Evolutionary conservation across 2,797 vertebrate species (phyloP).

Genomic region (Eulemur albifrons): DNA sequence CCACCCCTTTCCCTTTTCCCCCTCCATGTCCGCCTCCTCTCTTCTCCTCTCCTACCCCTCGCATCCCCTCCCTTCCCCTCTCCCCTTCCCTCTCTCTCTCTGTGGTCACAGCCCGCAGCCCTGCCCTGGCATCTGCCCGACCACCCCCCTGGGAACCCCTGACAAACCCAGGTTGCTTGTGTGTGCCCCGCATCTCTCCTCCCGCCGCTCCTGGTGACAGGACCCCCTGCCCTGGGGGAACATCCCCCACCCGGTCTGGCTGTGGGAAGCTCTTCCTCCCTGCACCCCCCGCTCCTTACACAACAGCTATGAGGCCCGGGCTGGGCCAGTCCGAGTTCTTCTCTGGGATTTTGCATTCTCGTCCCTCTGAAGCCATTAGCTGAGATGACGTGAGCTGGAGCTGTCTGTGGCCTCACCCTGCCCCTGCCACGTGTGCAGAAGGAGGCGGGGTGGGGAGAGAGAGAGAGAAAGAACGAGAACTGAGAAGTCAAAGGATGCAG

Average conservation of each 20-base stretch:
- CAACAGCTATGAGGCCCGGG: neutral
- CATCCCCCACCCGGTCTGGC: neutral
- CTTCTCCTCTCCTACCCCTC: no score
- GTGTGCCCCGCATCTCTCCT: neutral
- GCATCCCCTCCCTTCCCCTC: neutral
- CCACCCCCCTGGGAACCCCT: neutral
- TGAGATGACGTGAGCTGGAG: neutral
- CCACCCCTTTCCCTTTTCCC: neutral
- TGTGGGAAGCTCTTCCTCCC: neutral
- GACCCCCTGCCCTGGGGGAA: neutral
- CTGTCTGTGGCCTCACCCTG: neutral
- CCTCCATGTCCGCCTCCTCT: no score
- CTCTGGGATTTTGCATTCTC: neutral
- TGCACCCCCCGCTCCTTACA: neutral
- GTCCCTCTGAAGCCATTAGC: neutral
- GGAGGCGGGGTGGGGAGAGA: neutral
- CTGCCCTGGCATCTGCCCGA: neutral
- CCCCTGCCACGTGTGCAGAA: neutral
- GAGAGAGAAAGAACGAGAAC: neutral
- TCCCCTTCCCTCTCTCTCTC: neutral
- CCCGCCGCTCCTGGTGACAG: neutral
- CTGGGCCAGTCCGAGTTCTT: neutral
- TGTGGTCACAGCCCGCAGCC: no score
- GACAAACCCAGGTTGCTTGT: accelerated
- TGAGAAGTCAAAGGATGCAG: neutral